Conservation (phyloP, 1,140 invertebrate species). For the Epicauta chinensis region DNA sequence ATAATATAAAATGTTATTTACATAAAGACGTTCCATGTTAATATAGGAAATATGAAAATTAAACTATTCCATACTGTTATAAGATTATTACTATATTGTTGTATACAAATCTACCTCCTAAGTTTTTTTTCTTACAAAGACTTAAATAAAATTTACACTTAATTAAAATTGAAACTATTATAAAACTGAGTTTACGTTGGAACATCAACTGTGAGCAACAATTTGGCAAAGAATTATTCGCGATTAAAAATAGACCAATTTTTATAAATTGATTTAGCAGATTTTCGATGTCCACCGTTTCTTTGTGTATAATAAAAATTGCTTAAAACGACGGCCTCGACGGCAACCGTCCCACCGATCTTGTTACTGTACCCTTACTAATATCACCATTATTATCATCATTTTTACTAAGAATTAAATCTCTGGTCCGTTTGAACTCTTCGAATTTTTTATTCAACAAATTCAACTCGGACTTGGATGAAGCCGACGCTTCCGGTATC, state of each 20-base stretch:
- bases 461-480: slow-evolving; percentile 37
- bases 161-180: slow-evolving; percentile 1
- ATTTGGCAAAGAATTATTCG: not conserved
- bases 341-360: slow-evolving; percentile 28
- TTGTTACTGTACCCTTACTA: slow-evolving; percentile 18
- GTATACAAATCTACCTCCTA: slow-evolving; percentile 27
- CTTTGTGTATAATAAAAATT: too few relatives aligned
- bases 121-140: slow-evolving; percentile 20
- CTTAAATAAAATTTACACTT: slow-evolving; percentile 22
- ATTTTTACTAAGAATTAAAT: slow-evolving; percentile 27
- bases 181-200: not conserved
- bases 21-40: slow-evolving; percentile 31
- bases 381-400: slow-evolving; percentile 12
- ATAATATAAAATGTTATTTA: slow-evolving; percentile 32
- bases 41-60: slow-evolving; percentile 24
- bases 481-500: slow-evolving; percentile 25
- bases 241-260: not conserved
- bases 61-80: slow-evolving; percentile 28
- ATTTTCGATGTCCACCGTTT: too few relatives aligned
- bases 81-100: slow-evolving; percentile 27
- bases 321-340: slow-evolving; percentile 32
- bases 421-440: slow-evolving; percentile 39
- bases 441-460: slow-evolving; percentile 44
- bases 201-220: slow-evolving; percentile 3
- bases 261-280: too few relatives aligned